Percentiles rank a stretch among this genome's conserved stretches.
Evolutionary conservation across 2,797 vertebrate genomes (phyloP).

Genomic region (Thaleichthys pacificus): DNA sequence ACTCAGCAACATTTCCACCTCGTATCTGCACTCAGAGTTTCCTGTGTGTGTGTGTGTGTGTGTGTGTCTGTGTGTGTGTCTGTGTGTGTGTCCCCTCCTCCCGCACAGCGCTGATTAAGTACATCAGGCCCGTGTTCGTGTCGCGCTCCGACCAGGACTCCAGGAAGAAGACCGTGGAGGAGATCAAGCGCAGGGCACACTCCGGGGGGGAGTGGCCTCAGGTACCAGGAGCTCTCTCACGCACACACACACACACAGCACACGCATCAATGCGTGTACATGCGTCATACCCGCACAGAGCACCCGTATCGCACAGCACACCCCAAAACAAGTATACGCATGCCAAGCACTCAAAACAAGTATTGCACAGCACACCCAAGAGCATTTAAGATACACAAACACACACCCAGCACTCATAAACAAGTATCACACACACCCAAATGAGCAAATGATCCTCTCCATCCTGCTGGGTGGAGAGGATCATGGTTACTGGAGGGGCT

Average conservation of each 20-base stretch:
- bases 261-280: not conserved
- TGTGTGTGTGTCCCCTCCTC: not conserved
- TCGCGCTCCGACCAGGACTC: slow-evolving; percentile 95
- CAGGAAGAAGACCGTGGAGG: slow-evolving; percentile 93
- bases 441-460: too few species aligned
- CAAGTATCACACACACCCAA: too few species aligned
- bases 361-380: not conserved
- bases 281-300: slow-evolving; percentile 3
- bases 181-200: slow-evolving; percentile 89
- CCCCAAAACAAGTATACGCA: not conserved
- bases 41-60: too few species aligned
- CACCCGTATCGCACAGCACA: not conserved
- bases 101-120: slow-evolving; percentile 90
- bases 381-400: not conserved
- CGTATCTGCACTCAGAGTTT: too few species aligned
- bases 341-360: not conserved
- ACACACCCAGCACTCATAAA: too few species aligned
- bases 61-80: too few species aligned
- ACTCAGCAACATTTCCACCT: too few species aligned
- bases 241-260: not conserved
- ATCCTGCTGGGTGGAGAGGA: too few species aligned
- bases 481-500: too few species aligned
- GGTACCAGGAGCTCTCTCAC: slow-evolving; percentile 65
- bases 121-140: slow-evolving; percentile 93
- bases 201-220: slow-evolving; percentile 93